Conservation (phyloP, 2,888 invertebrate genomes). For the Zaprionus lineosus region DNA sequence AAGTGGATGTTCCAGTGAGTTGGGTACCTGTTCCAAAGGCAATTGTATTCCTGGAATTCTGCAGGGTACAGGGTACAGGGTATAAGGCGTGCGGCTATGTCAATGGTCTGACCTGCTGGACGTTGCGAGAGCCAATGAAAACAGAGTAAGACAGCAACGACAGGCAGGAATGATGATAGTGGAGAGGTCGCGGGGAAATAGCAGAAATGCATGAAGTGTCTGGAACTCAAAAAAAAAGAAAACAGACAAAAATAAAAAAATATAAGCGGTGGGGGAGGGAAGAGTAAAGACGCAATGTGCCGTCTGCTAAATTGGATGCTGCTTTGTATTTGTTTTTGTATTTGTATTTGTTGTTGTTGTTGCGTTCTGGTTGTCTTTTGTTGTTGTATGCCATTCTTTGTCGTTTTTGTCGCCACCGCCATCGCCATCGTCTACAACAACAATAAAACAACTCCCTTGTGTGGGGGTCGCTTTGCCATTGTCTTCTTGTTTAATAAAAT, state of each 20-base stretch:
- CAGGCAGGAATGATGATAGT: too few relatives aligned
- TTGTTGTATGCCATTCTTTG: conserved; percentile 35
- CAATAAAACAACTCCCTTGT: conserved; percentile 57
- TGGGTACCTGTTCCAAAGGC: too few relatives aligned
- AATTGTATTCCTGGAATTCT: too few relatives aligned
- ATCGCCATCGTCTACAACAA: conserved; percentile 34
- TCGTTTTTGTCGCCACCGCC: conserved; percentile 20
- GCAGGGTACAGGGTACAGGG: too few relatives aligned
- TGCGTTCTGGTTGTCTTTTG: conserved; percentile 18
- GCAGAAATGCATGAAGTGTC: conserved; percentile 23
- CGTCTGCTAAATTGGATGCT: conserved; percentile 69
- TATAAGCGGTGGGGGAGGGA: too few relatives aligned
- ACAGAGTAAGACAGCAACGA: not conserved
- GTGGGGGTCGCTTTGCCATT: conserved; percentile 54
- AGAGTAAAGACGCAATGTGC: too few relatives aligned
- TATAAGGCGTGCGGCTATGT: too few relatives aligned
- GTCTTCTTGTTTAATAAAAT: conserved; percentile 67
- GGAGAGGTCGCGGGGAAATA: too few relatives aligned
- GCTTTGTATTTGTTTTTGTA: conserved; percentile 11
- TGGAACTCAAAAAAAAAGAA: conserved; percentile 25
- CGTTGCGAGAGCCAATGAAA: not conserved
- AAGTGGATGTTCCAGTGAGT: too few relatives aligned
- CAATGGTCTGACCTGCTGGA: too few relatives aligned
- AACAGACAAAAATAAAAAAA: too few relatives aligned
- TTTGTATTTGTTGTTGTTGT: conserved; percentile 15